Evolutionary conservation across 2,797 vertebrate species (phyloP).

Genomic region (Heterohyrax brucei): DNA sequence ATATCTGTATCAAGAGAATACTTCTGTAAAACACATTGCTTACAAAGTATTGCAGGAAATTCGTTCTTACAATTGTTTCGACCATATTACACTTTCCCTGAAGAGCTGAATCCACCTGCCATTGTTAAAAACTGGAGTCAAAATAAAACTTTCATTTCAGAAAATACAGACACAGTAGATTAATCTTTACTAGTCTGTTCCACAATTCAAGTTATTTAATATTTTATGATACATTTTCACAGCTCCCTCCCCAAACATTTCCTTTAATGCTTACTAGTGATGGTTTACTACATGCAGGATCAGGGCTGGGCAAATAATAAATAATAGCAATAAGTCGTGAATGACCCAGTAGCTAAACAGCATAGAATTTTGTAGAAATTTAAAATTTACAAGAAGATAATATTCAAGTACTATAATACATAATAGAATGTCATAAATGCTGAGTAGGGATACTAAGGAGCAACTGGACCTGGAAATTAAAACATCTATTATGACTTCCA

Average conservation of each 20-base stretch:
- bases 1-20: conserved; percentile 60
- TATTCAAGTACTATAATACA: background rate
- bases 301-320: background rate
- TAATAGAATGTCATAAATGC: background rate
- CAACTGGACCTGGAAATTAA: background rate
- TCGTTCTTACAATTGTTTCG: conserved; percentile 74
- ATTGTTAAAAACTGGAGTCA: conserved; percentile 79
- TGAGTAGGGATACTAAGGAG: background rate
- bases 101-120: conserved; percentile 61
- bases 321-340: background rate
- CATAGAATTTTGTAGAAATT: background rate
- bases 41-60: conserved; percentile 66
- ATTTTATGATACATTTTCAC: conserved; percentile 39
- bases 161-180: conserved; percentile 66
- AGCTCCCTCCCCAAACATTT: background rate
- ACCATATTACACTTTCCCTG: conserved; percentile 63
- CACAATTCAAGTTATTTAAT: conserved; percentile 78
- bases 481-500: background rate
- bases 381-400: conserved; percentile 29
- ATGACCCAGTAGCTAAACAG: background rate
- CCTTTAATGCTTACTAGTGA: background rate
- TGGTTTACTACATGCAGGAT: background rate
- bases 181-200: conserved; percentile 51
- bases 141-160: conserved; percentile 79
- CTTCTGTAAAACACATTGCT: conserved; percentile 55